Percentiles rank a stretch among this genome's conserved stretches.
These are phyloP conservation scores for Argyrosomus japonicus DNA, from an alignment of 2,113 vertebrate species.

Conservation along the genomic window DNA sequence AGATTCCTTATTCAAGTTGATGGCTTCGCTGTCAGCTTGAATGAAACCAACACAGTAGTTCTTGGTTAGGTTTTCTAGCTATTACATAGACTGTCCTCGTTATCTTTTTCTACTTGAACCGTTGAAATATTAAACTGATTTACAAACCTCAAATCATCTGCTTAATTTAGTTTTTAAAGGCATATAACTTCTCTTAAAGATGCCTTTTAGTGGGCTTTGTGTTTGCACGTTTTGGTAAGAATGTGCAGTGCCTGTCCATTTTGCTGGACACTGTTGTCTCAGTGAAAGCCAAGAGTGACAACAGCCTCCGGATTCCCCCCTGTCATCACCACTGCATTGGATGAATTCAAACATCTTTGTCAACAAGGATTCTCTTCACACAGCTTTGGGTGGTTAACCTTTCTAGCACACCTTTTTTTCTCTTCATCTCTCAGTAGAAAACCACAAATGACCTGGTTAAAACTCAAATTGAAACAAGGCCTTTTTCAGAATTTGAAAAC, in stretches of 20 bases:
- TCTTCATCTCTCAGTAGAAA: slow-evolving; percentile 21
- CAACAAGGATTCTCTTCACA: slow-evolving; percentile 50
- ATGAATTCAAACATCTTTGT: slow-evolving; percentile 64
- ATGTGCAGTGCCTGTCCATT: slow-evolving; percentile 64
- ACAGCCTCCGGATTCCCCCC: slow-evolving; percentile 63
- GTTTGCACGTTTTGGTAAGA: slow-evolving; percentile 46
- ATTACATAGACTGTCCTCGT: not conserved
- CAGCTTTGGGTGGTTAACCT: slow-evolving; percentile 48
- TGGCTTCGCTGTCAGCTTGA: slow-evolving; percentile 65
- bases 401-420: slow-evolving; percentile 34
- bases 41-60: slow-evolving; percentile 62
- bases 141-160: not conserved
- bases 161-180: slow-evolving; percentile 13
- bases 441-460: slow-evolving; percentile 20
- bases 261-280: slow-evolving; percentile 53
- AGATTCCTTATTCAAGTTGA: slow-evolving; percentile 68
- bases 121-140: not conserved
- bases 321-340: slow-evolving; percentile 58
- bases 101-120: not conserved
- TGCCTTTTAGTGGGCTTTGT: slow-evolving; percentile 9
- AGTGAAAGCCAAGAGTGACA: slow-evolving; percentile 71
- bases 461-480: not conserved
- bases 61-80: slow-evolving; percentile 27
- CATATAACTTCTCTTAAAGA: not conserved
- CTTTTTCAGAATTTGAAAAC: slow-evolving; percentile 11